Evolutionary conservation across 2,888 invertebrate species (phyloP).

Genomic region (Eutolmus rufibarbis): DNA sequence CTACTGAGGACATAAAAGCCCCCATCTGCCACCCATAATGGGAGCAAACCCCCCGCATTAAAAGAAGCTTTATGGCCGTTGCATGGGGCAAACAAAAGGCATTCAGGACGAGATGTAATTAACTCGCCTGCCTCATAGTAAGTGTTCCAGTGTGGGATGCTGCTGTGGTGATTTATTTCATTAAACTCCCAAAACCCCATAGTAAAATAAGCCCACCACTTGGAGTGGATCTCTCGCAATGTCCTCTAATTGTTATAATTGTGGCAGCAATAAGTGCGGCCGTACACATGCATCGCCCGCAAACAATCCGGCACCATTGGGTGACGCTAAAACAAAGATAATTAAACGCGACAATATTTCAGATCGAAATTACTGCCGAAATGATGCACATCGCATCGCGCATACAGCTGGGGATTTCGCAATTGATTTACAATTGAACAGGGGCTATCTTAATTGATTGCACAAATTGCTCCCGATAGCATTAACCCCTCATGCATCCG

Average conservation of each 20-base stretch:
- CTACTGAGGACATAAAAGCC: background rate
- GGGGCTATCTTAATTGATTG: background rate
- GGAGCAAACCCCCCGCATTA: background rate
- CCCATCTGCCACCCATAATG: background rate
- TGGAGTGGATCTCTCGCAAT: background rate
- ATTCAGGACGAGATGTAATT: background rate
- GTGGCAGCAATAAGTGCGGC: background rate
- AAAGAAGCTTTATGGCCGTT: background rate
- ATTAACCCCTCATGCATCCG: background rate
- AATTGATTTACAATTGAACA: background rate
- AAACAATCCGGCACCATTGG: background rate
- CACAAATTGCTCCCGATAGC: background rate
- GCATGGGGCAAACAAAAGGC: background rate
- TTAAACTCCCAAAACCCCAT: background rate
- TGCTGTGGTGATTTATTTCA: constrained; percentile 11
- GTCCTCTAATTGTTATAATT: constrained; percentile 16
- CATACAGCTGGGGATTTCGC: background rate
- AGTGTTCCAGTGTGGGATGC: background rate
- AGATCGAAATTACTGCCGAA: background rate
- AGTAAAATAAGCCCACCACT: background rate
- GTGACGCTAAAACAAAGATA: background rate
- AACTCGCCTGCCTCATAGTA: background rate
- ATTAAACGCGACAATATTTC: background rate
- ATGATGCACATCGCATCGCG: background rate
- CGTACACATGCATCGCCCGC: background rate